Conservation (phyloP, 1,140 invertebrate species). For the Drosophila arawakana region DNA sequence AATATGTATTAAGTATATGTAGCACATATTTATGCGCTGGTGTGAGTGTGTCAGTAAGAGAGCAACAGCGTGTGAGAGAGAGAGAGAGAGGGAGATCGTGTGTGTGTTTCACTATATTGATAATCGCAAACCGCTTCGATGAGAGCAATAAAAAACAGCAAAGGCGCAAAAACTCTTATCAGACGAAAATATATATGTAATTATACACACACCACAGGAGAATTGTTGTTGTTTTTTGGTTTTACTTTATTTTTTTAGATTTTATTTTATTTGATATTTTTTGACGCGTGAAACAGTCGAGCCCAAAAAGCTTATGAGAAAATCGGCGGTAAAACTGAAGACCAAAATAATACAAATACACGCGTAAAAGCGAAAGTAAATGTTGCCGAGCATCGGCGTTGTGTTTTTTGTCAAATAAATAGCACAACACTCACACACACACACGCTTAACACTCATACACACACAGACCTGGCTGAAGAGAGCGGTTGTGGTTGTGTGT, state of each 20-base stretch:
- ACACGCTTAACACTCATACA: slow-evolving; percentile 3
- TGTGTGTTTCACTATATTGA: slow-evolving; percentile 9
- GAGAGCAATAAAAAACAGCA: neutral
- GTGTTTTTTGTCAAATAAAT: slow-evolving; percentile 43
- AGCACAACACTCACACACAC: slow-evolving; percentile 20
- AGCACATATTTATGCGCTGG: slow-evolving; percentile 11
- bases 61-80: neutral
- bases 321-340: slow-evolving; percentile 18
- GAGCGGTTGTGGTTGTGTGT: neutral
- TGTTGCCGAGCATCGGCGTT: neutral
- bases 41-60: slow-evolving; percentile 19
- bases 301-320: slow-evolving; percentile 24
- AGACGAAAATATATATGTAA: slow-evolving; percentile 11
- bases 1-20: slow-evolving; percentile 50
- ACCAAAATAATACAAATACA: slow-evolving; percentile 61
- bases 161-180: slow-evolving; percentile 41
- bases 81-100: too few species aligned
- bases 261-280: neutral
- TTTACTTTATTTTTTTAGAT: slow-evolving; percentile 1
- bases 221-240: slow-evolving; percentile 1
- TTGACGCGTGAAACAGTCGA: slow-evolving; percentile 15
- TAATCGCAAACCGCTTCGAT: slow-evolving; percentile 9
- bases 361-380: slow-evolving; percentile 22
- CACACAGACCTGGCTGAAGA: neutral
- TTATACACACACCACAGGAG: neutral